Percentiles rank a stretch among this genome's conserved stretches.
Evolutionary conservation across 1,140 invertebrate genomes (phyloP).

Genomic region (Agrilus planipennis): DNA sequence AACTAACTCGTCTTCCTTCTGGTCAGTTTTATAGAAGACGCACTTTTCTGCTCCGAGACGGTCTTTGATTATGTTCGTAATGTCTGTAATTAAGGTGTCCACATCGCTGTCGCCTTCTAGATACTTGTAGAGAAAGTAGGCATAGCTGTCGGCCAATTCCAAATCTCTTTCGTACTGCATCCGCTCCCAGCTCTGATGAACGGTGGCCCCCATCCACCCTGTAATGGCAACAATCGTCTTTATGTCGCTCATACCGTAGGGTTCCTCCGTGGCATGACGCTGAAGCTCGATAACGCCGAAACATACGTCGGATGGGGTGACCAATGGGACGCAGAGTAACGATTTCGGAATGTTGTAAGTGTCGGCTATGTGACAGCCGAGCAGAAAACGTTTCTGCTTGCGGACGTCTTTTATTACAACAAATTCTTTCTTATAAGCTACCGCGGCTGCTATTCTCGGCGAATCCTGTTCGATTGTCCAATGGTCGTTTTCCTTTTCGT

Average conservation of each 20-base stretch:
- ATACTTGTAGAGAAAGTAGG: conserved; percentile 33
- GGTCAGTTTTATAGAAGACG: too few relatives aligned
- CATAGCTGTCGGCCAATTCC: conserved; percentile 34
- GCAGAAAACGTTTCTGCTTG: too few relatives aligned
- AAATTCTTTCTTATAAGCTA: too few relatives aligned
- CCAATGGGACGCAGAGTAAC: conserved; percentile 36
- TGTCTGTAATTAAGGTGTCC: too few relatives aligned
- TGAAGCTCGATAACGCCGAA: conserved; percentile 38
- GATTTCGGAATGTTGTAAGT: conserved; percentile 26
- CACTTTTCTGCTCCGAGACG: too few relatives aligned
- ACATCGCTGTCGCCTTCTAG: conserved; percentile 35
- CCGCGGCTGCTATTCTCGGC: too few relatives aligned
- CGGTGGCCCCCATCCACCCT: conserved; percentile 39
- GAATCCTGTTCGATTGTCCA: too few relatives aligned
- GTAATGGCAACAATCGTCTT: conserved; percentile 29
- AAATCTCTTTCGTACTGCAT: conserved; percentile 32
- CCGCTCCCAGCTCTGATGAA: conserved; percentile 35
- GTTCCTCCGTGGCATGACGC: conserved; percentile 24
- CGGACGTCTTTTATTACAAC: too few relatives aligned
- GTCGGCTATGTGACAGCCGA: too few relatives aligned
- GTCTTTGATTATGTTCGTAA: too few relatives aligned
- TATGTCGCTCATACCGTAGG: conserved; percentile 13
- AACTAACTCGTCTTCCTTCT: too few relatives aligned
- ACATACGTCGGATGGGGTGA: conserved; percentile 35
- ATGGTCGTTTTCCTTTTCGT: too few relatives aligned